A percentile compares a stretch with the other conserved stretches of the same genome.
Conservation (phyloP, 2,888 invertebrate genomes). For the Acleris cristana region DNA sequence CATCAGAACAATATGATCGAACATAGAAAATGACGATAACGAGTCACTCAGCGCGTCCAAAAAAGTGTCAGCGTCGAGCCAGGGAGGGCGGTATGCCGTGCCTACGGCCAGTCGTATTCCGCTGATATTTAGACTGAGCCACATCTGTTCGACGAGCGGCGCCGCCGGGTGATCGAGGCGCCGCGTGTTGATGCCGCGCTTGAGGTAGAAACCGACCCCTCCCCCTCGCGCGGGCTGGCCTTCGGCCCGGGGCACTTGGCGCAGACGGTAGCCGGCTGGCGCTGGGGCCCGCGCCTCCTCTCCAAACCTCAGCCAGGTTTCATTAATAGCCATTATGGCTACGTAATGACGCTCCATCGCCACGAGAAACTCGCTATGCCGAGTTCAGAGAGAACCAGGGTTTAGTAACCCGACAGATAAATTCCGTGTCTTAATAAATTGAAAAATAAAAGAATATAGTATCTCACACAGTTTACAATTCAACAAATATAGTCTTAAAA, state of each 20-base stretch:
- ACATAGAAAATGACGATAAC: conserved; percentile 3
- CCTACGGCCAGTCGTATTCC: conserved; percentile 23
- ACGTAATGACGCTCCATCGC: neutral
- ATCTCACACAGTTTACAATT: neutral
- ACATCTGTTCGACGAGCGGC: conserved; percentile 37
- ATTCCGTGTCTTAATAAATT: neutral
- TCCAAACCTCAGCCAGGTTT: neutral
- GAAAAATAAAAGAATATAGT: neutral
- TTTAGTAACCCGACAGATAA: neutral
- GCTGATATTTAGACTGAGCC: conserved; percentile 20
- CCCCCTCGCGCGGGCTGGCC: neutral
- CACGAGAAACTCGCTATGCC: neutral
- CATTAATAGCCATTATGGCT: neutral
- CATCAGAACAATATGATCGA: conserved; percentile 31
- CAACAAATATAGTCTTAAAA: too few species aligned
- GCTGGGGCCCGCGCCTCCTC: neutral
- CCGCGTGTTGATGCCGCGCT: conserved; percentile 11
- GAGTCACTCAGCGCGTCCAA: conserved; percentile 31
- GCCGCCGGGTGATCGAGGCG: conserved; percentile 11
- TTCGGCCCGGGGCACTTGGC: neutral
- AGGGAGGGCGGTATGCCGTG: too few species aligned
- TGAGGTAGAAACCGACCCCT: neutral
- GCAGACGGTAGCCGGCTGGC: neutral
- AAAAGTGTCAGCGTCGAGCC: conserved; percentile 32
- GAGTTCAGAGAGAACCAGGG: neutral